Evolutionary conservation across 2,797 vertebrate genomes (phyloP).

Genomic region (Anguilla anguilla): DNA sequence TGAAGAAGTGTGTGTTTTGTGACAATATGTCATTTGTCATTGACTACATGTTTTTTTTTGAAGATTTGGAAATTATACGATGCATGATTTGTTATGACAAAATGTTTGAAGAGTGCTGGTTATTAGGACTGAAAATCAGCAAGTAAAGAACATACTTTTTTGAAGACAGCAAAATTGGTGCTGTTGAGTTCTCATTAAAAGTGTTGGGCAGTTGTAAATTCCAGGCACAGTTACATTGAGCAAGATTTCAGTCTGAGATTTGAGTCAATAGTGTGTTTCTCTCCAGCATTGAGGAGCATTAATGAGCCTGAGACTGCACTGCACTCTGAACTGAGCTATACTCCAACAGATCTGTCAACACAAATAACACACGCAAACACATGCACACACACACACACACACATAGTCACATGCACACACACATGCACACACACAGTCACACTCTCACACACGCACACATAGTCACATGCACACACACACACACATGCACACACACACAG

Average conservation of each 20-base stretch:
- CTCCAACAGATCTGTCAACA: constrained; percentile 32
- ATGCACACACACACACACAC: not conserved
- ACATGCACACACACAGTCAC: not conserved
- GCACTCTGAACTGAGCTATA: constrained; percentile 50
- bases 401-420: no score
- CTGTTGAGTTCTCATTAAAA: constrained; percentile 36
- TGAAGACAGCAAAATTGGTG: constrained; percentile 21
- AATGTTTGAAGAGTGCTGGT: constrained; percentile 31
- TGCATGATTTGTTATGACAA: constrained; percentile 12
- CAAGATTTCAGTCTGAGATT: constrained; percentile 46
- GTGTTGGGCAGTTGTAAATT: not conserved
- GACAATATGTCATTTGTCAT: constrained; percentile 1
- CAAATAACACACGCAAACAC: not conserved
- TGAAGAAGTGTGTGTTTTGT: not conserved
- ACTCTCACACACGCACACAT: no score
- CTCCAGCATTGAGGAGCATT: constrained; percentile 62
- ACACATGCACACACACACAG: not conserved
- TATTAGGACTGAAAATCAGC: constrained; percentile 36
- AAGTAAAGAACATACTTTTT: constrained; percentile 27
- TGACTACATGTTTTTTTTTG: not conserved
- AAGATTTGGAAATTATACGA: not conserved
- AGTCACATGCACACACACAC: no score
- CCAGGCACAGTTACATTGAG: no score
- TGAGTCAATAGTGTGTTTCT: constrained; percentile 62
- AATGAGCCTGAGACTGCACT: constrained; percentile 67